Percentiles rank a stretch among this genome's conserved stretches.
Evolutionary conservation across 2,888 invertebrate genomes (phyloP).

Genomic region (Nezara viridula): DNA sequence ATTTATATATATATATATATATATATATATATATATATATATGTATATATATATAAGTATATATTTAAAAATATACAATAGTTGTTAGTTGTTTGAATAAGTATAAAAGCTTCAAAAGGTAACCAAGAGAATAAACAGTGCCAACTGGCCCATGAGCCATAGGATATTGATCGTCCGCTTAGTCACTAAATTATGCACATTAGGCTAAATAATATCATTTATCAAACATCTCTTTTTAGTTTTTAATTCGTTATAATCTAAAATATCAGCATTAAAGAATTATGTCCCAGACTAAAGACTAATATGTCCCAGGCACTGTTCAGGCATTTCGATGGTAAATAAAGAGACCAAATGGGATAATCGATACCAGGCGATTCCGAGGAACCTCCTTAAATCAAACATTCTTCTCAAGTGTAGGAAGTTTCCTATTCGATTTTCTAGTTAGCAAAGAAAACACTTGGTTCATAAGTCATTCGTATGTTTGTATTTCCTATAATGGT

Average conservation of each 20-base stretch:
- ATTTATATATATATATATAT: too few species aligned
- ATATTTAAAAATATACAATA: too few species aligned
- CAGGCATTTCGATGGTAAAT: not conserved
- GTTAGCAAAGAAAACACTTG: not conserved
- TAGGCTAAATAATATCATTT: not conserved
- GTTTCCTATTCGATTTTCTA: too few species aligned
- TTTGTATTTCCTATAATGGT: not conserved
- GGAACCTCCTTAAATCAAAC: not conserved
- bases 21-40: too few species aligned
- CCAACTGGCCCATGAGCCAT: not conserved
- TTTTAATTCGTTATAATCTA: not conserved
- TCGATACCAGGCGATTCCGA: not conserved
- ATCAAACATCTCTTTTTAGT: not conserved
- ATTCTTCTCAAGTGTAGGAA: not conserved
- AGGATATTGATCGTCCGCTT: not conserved
- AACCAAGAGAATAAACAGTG: too few species aligned
- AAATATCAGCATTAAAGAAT: not conserved
- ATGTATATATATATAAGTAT: too few species aligned
- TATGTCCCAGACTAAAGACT: not conserved
- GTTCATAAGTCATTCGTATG: not conserved
- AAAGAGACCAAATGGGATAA: not conserved
- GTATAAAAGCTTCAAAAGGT: too few species aligned
- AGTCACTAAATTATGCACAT: conserved; percentile 14
- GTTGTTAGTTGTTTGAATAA: too few species aligned
- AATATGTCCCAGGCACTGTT: not conserved